Evolutionary conservation across 92 coral and sea anemone species (phyloP).

Genomic region (Galaxea fascicularis): DNA sequence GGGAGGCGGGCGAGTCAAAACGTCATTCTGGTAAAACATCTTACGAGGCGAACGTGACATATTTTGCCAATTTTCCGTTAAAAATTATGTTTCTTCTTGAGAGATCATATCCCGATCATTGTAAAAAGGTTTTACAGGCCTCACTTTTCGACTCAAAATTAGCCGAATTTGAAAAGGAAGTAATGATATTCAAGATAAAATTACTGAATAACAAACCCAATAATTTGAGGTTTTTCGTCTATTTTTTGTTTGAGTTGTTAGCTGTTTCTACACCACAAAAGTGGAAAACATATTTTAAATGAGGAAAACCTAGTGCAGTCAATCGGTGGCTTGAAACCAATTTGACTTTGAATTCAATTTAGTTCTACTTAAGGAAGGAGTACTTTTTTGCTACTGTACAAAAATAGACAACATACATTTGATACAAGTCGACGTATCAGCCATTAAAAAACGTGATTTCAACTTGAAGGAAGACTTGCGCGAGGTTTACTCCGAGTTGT

Average conservation of each 20-base stretch:
- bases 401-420: conserved; percentile 48
- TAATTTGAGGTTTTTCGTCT: no score
- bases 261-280: not conserved
- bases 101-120: no score
- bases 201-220: no score
- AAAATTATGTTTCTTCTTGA: not conserved
- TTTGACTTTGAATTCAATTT: not conserved
- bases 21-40: not conserved
- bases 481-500: conserved; percentile 8
- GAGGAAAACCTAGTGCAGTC: not conserved
- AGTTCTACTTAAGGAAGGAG: not conserved
- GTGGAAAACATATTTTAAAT: not conserved
- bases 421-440: conserved; percentile 22
- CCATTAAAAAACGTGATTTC: conserved; percentile 28
- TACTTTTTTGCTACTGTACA: conserved; percentile 7
- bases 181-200: no score
- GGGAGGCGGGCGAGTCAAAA: not conserved
- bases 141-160: not conserved
- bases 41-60: not conserved
- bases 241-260: not conserved
- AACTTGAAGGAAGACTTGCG: conserved; percentile 11
- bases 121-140: not conserved
- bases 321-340: not conserved
- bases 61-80: not conserved
- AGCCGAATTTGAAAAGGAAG: not conserved